phyloP scores from a whole-genome alignment of 2,113 vertebrate genomes.

The Macquaria australasica region DNA sequence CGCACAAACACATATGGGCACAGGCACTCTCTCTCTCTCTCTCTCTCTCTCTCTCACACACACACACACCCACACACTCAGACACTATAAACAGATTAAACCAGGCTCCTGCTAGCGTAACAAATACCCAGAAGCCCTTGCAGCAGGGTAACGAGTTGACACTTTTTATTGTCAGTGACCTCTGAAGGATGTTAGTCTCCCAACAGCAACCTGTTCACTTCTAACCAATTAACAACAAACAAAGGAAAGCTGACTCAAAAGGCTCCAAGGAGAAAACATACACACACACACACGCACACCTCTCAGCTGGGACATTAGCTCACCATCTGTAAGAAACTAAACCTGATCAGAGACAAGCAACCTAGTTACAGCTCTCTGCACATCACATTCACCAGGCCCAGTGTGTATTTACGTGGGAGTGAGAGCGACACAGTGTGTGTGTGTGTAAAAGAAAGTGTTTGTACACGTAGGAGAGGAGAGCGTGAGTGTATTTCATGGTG shows the following conservation, averaged over 20 bases:
- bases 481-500: background rate
- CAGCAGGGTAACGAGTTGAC: conserved; percentile 38
- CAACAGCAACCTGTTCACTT: conserved; percentile 44
- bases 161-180: conserved; percentile 67
- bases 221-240: conserved; percentile 71
- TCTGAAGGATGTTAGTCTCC: conserved; percentile 61
- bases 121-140: conserved; percentile 63
- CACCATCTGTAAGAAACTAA: conserved; percentile 55
- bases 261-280: conserved; percentile 30
- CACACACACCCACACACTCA: no score
- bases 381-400: conserved; percentile 22
- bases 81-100: conserved; percentile 44
- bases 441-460: background rate
- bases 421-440: background rate
- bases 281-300: background rate
- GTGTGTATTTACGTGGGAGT: background rate
- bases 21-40: no score
- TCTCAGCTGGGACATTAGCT: conserved; percentile 45
- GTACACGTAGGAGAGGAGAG: background rate
- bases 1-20: background rate
- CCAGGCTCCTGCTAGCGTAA: conserved; percentile 12
- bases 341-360: conserved; percentile 57
- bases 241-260: conserved; percentile 50
- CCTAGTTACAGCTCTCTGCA: conserved; percentile 43
- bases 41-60: no score